These are phyloP conservation scores for Hirtodrosophila confusa DNA, from an alignment of 2,888 invertebrate species.

Conservation along the genomic window DNA sequence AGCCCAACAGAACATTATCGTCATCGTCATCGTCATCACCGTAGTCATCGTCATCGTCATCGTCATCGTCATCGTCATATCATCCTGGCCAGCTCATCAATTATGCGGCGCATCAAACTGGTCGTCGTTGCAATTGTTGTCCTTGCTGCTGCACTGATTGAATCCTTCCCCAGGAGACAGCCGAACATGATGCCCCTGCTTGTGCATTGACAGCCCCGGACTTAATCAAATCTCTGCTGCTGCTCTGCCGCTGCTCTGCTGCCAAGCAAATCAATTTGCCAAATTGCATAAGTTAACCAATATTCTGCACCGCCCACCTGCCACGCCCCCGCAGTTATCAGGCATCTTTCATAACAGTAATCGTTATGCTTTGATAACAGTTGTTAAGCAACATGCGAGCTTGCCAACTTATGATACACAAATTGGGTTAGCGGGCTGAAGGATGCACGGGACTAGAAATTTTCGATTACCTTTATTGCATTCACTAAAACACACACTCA, in stretches of 20 bases:
- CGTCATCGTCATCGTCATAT: slow-evolving; percentile 1
- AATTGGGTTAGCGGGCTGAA: slow-evolving; percentile 16
- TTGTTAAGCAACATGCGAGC: slow-evolving; percentile 9
- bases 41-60: slow-evolving; percentile 4
- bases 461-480: slow-evolving; percentile 55
- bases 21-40: slow-evolving; percentile 7
- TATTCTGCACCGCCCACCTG: background rate
- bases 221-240: slow-evolving; percentile 5
- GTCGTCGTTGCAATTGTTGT: slow-evolving; percentile 27
- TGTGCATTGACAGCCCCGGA: background rate
- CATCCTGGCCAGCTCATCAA: slow-evolving; percentile 44
- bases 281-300: slow-evolving; percentile 44
- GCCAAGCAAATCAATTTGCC: slow-evolving; percentile 47
- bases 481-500: slow-evolving; percentile 5
- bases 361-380: slow-evolving; percentile 14
- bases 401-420: slow-evolving; percentile 12
- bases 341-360: slow-evolving; percentile 1
- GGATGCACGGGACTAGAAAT: slow-evolving; percentile 43
- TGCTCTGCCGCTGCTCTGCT: background rate
- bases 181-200: slow-evolving; percentile 5
- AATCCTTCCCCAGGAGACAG: slow-evolving; percentile 1
- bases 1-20: background rate
- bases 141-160: slow-evolving; percentile 12
- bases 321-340: slow-evolving; percentile 9
- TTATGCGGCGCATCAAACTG: slow-evolving; percentile 48